Conservation (phyloP, 2,888 invertebrate genomes). For the Smittia sp. region DNA sequence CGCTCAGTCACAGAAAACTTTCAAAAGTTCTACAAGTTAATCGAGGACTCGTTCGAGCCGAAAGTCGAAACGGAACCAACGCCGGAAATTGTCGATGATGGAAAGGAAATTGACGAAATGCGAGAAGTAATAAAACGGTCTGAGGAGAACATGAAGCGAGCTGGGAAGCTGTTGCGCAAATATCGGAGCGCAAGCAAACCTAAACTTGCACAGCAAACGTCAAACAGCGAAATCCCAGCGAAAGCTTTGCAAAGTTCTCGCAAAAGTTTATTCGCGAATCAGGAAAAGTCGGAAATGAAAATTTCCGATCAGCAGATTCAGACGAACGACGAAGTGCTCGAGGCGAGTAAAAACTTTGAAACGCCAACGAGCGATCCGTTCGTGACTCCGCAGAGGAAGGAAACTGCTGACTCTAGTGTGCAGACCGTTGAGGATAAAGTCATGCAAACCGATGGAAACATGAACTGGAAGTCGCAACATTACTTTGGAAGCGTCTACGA, state of each 20-base stretch:
- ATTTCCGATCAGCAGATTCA: too few species aligned
- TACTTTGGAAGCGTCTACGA: constrained; percentile 19
- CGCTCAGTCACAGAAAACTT: not conserved
- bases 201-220: too few species aligned
- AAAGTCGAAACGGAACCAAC: not conserved
- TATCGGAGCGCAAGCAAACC: not conserved
- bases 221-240: not conserved
- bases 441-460: constrained; percentile 6
- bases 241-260: too few species aligned
- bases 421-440: constrained; percentile 1
- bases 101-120: not conserved
- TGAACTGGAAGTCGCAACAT: not conserved
- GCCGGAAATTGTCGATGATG: not conserved
- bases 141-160: not conserved
- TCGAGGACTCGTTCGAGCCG: not conserved
- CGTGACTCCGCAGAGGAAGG: too few species aligned
- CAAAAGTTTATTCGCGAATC: too few species aligned
- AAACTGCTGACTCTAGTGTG: not conserved
- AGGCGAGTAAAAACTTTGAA: too few species aligned
- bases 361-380: too few species aligned
- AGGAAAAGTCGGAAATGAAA: too few species aligned
- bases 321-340: too few species aligned
- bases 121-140: not conserved
- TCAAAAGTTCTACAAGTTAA: not conserved
- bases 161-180: not conserved